Percentiles rank a stretch among this genome's conserved stretches.
Conservation (phyloP, 2,113 vertebrate species). For the Turnix velox region DNA sequence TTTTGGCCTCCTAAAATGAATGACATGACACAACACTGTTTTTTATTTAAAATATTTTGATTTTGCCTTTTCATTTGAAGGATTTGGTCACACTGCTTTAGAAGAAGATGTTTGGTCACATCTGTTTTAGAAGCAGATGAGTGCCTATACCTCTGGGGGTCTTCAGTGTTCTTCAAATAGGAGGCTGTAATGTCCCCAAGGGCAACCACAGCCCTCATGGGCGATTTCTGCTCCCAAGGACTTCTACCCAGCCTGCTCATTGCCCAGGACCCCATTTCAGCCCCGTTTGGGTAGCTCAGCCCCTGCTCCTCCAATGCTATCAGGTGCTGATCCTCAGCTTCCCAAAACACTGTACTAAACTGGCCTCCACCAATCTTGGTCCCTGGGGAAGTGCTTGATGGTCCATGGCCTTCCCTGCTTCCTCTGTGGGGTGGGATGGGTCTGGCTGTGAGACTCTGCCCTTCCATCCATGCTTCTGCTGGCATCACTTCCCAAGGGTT, state of each 20-base stretch:
- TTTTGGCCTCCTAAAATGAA: neutral
- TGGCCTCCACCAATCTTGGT: neutral
- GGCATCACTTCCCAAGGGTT: neutral
- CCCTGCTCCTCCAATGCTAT: no score
- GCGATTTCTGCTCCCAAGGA: neutral
- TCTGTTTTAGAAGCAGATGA: neutral
- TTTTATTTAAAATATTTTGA: neutral
- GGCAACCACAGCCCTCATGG: neutral
- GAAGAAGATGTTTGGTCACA: no score
- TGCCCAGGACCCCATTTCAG: neutral
- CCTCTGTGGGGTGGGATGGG: neutral
- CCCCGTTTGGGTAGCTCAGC: neutral
- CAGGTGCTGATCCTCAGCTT: neutral
- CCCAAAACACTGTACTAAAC: neutral
- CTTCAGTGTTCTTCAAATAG: neutral
- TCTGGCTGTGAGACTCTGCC: neutral
- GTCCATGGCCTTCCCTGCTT: neutral
- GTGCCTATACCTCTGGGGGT: neutral
- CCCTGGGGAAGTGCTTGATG: neutral
- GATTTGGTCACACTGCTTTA: neutral
- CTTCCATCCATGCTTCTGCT: neutral
- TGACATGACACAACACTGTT: rapidly evolving
- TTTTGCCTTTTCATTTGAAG: neutral
- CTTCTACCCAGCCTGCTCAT: neutral
- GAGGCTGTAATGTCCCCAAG: neutral